Evolutionary conservation across 2,888 invertebrate species (phyloP).

Genomic region (Bedellia somnulentella): DNA sequence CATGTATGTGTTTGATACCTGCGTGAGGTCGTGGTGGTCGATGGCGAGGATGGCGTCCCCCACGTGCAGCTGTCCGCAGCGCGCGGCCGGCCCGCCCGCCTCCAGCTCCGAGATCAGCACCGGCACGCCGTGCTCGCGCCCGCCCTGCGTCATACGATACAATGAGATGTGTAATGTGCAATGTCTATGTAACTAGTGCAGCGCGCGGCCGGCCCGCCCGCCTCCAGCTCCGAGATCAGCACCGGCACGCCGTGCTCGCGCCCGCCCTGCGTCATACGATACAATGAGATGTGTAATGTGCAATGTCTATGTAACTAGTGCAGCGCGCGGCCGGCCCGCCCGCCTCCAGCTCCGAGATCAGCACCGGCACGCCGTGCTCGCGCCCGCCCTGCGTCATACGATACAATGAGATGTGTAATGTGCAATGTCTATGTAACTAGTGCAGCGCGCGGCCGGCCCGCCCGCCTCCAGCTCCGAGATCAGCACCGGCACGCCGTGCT

Average conservation of each 20-base stretch:
- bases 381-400: slow-evolving; percentile 69
- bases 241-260: slow-evolving; percentile 86
- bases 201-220: too few species aligned
- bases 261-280: slow-evolving; percentile 82
- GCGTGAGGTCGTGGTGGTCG: slow-evolving; percentile 75
- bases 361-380: slow-evolving; percentile 84
- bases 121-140: slow-evolving; percentile 84
- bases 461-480: slow-evolving; percentile 80
- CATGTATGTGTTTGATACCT: slow-evolving; percentile 42
- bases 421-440: too few species aligned
- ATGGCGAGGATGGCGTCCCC: slow-evolving; percentile 85
- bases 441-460: too few species aligned
- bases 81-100: slow-evolving; percentile 75
- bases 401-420: neutral
- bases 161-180: too few species aligned
- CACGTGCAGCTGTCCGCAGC: slow-evolving; percentile 72
- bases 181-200: too few species aligned
- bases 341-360: slow-evolving; percentile 81
- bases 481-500: slow-evolving; percentile 83
- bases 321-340: too few species aligned
- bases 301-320: too few species aligned
- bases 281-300: too few species aligned
- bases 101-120: slow-evolving; percentile 83
- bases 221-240: slow-evolving; percentile 78
- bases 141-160: slow-evolving; percentile 62